A percentile compares a stretch with the other conserved stretches of the same genome.
phyloP scores from a whole-genome alignment of 2,113 vertebrate species.

The Mungos mungo region DNA sequence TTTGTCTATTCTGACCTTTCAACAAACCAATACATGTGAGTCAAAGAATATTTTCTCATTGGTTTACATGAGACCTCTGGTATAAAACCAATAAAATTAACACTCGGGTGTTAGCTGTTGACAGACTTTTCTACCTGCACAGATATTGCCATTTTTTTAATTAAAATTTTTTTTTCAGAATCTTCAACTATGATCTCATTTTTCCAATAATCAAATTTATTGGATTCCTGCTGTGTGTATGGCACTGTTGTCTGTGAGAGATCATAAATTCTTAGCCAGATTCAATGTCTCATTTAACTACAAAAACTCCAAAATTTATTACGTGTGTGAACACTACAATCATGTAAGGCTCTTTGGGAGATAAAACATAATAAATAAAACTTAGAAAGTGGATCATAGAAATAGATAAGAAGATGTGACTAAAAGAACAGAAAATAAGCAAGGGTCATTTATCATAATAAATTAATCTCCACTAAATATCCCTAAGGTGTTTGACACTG shows the following conservation, averaged over 20 bases:
- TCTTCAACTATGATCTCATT: conserved; percentile 1
- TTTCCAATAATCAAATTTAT: conserved; percentile 17
- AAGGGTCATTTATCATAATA: conserved; percentile 43
- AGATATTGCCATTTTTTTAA: background rate
- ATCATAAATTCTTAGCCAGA: conserved; percentile 43
- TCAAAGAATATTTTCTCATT: conserved; percentile 17
- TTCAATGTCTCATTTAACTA: conserved; percentile 37
- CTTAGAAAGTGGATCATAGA: conserved; percentile 27
- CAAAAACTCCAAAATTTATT: conserved; percentile 53
- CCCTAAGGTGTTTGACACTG: background rate
- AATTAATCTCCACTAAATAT: conserved; percentile 45
- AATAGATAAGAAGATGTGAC: background rate
- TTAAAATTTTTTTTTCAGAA: background rate
- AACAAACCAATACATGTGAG: background rate
- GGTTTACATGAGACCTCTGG: conserved; percentile 71
- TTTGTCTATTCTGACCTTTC: conserved; percentile 8
- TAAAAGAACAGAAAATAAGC: background rate
- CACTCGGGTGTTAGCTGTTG: background rate
- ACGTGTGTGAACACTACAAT: background rate
- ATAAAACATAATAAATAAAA: conserved; percentile 58
- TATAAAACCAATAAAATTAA: conserved; percentile 63
- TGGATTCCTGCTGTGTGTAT: background rate
- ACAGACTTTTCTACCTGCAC: background rate
- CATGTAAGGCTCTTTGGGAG: conserved; percentile 4
- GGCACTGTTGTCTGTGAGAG: background rate